A percentile compares a stretch with the other conserved stretches of the same genome.
phyloP scores from a whole-genome alignment of 1,140 invertebrate genomes.

The Tetramorium parvispinum region DNA sequence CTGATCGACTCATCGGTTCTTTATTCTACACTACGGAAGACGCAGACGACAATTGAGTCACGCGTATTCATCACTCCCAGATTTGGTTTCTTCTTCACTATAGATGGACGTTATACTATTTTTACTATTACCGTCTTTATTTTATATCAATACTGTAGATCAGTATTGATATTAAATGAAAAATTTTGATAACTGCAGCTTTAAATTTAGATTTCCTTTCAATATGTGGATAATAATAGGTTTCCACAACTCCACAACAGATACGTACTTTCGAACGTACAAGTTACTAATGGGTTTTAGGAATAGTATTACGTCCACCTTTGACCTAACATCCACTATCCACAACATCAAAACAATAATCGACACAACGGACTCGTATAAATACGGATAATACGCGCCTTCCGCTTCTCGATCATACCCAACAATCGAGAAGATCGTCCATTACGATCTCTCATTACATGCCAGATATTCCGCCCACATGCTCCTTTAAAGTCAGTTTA shows the following conservation, averaged over 20 bases:
- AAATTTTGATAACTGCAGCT: neutral
- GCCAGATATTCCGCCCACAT: constrained; percentile 43
- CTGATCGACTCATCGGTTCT: constrained; percentile 65
- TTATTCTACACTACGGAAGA: constrained; percentile 48
- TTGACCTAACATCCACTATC: constrained; percentile 49
- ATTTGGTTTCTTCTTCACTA: constrained; percentile 47
- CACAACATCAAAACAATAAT: constrained; percentile 71
- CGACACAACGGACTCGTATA: constrained; percentile 63
- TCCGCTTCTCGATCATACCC: constrained; percentile 27
- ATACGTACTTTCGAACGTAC: neutral
- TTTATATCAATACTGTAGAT: neutral
- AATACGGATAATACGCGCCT: constrained; percentile 7
- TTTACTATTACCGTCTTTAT: neutral
- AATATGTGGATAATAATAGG: neutral
- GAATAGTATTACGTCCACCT: constrained; percentile 53
- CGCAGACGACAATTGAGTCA: constrained; percentile 52
- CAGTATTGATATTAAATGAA: constrained; percentile 7
- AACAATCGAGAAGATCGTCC: constrained; percentile 21
- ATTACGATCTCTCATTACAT: constrained; percentile 34
- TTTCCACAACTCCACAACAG: neutral
- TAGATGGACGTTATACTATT: constrained; percentile 62
- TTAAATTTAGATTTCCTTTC: neutral
- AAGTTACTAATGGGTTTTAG: constrained; percentile 4
- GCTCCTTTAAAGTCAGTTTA: constrained; percentile 31
- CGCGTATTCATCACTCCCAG: constrained; percentile 51